Evolutionary conservation across 1,140 invertebrate genomes (phyloP), one percentile per base, ranked within the genome.

Genomic region (Heliconius hewitsoni): DNA sequence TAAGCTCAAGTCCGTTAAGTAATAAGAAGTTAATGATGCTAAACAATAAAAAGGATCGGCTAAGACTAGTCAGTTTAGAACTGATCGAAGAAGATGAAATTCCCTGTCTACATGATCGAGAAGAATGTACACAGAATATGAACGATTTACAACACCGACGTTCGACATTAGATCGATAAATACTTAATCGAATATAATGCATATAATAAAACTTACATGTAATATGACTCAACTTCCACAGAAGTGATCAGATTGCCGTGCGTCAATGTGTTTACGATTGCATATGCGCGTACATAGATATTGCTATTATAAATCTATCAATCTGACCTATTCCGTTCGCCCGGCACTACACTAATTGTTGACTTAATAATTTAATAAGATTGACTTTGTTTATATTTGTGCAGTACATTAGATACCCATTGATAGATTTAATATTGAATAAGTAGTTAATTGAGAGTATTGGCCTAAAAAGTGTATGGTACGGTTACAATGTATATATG

Each of bases 361-460:
- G 73, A 81, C 84, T 89, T 87, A 89, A 73, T 90, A 91, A 87
- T 88, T 84, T 85, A 66, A 66, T 66, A 88, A 88, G 88, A 92
- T 92, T 91, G 87, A 90, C 85, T 84, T 84, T 82, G 74, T 84
- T 86, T 85, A 88, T 85, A 84, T 84, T 80, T 83, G 87, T 90
- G 89, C 88, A 88, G 73, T 84, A 86, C 79, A 83, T 77, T 82
- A 83, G 81, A 79, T 74, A 79, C 50, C 79, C 39, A 82, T 80
- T 77, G 79, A 83, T 83, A 80, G 73, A 84, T 78, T 81, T 75
- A 42, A 34, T 42, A 46, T 77, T 52, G 72, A 74, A 55, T 81
- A 73, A 76, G n/a, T 57, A 46, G 30, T 73, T 76, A 70, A 13
- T 34, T 75, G 46, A 77, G 73, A 81, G 23, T 71, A 70, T 75